Conservation (phyloP, 1,140 invertebrate genomes). For the Trichonephila clavata region DNA sequence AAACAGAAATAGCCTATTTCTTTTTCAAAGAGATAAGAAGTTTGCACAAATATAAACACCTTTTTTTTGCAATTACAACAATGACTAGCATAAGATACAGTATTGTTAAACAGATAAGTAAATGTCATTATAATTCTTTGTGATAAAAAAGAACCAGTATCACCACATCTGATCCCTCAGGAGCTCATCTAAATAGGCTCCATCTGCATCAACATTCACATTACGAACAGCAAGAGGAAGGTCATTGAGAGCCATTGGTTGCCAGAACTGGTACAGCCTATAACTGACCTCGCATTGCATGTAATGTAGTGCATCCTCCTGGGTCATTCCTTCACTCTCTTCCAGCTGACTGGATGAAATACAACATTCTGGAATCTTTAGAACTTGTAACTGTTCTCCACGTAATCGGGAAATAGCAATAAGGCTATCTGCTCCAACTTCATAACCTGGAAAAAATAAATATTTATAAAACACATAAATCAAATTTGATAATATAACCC, state of each 20-base stretch:
- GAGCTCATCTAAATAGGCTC: conserved; percentile 55
- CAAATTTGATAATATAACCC: background rate
- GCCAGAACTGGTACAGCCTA: conserved; percentile 56
- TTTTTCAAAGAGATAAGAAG: conserved; percentile 41
- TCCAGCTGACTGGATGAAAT: conserved; percentile 78
- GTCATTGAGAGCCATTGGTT: conserved; percentile 65
- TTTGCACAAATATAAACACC: conserved; percentile 72
- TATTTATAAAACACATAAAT: background rate
- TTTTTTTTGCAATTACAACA: conserved; percentile 60
- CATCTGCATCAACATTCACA: conserved; percentile 60
- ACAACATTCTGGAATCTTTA: conserved; percentile 85
- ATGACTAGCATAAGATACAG: conserved; percentile 65
- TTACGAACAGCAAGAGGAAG: conserved; percentile 70
- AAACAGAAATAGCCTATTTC: conserved; percentile 41
- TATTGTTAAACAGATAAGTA: conserved; percentile 39
- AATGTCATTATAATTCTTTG: background rate
- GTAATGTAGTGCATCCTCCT: background rate
- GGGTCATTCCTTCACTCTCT: conserved; percentile 36
- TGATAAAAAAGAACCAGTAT: conserved; percentile 49
- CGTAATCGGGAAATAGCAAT: conserved; percentile 87
- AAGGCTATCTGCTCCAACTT: conserved; percentile 85
- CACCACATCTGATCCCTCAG: conserved; percentile 60
- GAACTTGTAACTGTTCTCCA: conserved; percentile 83
- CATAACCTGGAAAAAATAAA: conserved; percentile 82
- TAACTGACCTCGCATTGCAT: conserved; percentile 57